Base-by-base conservation (phyloP, 2,113 vertebrate species). In the Deroptyus accipitrinus region DNA sequence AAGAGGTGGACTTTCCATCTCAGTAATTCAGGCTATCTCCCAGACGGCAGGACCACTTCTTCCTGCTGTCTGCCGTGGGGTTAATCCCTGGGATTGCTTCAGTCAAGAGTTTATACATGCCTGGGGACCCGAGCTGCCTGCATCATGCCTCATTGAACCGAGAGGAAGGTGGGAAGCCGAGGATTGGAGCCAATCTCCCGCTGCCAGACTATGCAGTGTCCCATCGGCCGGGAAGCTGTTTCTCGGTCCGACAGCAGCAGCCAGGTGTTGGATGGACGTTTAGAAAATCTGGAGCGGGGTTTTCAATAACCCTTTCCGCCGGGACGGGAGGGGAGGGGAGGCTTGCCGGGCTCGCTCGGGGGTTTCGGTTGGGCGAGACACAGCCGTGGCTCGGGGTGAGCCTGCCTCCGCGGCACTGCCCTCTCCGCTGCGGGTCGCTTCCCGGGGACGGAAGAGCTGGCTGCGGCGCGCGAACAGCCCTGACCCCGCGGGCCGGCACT, bases 11-110 rank as follows among this genome's bases (percentile, higher is more conserved):
- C 20, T 44, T n/a, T 13, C 5, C 16, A 20, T 20, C 18, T 49
- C 52, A 8, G 35, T 25, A 42, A 13, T 25, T 42, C 31, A 3
- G 16, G 10, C 27, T 55, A 2, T 10, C 48, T 90, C 69, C 27
- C 25, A 37, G 3, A 17, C 0, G 2, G 59, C 39, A 48, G 35
- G 54, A 49, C 9, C 0, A 0, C 20, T 78, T 74, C 31, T 37
- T 22, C 11, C 13, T 0, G 1, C 2, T 0, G 1, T 6, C 2
- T 1, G 2, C 6, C 5, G 6, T 8, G 17, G 59, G 52, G 55
- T 35, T 31, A 69, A 51, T 25, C 31, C 30, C 49, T 9, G 52
- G 5, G 19, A 27, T 24, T 6, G 30, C 19, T 37, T 42, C 64
- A 6, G 2, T 41, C 13, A 8, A 8, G 39, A 37, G 25, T 0